A percentile compares a stretch with the other conserved stretches of the same genome.
Evolutionary conservation across 2,113 vertebrate species (phyloP).

Genomic region (Xiphias gladius): DNA sequence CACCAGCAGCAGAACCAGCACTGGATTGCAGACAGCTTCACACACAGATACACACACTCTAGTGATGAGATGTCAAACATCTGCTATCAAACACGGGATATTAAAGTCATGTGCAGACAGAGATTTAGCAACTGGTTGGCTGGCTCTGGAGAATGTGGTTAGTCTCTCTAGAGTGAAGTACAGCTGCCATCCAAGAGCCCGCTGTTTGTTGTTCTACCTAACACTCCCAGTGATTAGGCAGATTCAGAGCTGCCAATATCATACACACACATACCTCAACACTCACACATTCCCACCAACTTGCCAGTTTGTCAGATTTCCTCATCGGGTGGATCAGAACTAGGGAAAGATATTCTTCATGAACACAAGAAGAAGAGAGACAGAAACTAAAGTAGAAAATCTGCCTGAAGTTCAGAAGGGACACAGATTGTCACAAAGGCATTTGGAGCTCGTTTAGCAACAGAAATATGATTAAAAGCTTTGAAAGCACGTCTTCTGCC

Average conservation of each 20-base stretch:
- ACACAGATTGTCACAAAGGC: slow-evolving; percentile 10
- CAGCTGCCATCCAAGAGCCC: slow-evolving; percentile 61
- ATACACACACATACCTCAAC: background rate
- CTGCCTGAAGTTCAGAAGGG: background rate
- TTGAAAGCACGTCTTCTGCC: slow-evolving; percentile 1
- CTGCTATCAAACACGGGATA: slow-evolving; percentile 29
- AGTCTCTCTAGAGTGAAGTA: slow-evolving; percentile 42
- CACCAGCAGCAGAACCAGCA: background rate
- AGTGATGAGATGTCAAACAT: slow-evolving; percentile 18
- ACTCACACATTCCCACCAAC: background rate
- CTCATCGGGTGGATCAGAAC: slow-evolving; percentile 60
- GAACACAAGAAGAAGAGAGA: slow-evolving; percentile 3
- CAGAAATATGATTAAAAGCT: slow-evolving; percentile 40
- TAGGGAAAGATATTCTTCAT: slow-evolving; percentile 10
- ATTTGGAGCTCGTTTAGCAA: slow-evolving; percentile 26
- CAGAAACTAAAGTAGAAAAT: slow-evolving; percentile 1
- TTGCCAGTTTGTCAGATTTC: slow-evolving; percentile 35
- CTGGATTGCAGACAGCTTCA: slow-evolving; percentile 2
- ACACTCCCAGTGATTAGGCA: slow-evolving; percentile 71
- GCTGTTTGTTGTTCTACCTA: slow-evolving; percentile 64
- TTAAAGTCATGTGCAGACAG: slow-evolving; percentile 29
- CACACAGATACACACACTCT: slow-evolving; percentile 1
- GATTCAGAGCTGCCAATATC: slow-evolving; percentile 50
- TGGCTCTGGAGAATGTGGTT: slow-evolving; percentile 19
- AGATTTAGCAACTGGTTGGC: slow-evolving; percentile 8